These are phyloP conservation scores for Vulpes lagopus DNA, from an alignment of 2,113 vertebrate species.

Conservation along the genomic window DNA sequence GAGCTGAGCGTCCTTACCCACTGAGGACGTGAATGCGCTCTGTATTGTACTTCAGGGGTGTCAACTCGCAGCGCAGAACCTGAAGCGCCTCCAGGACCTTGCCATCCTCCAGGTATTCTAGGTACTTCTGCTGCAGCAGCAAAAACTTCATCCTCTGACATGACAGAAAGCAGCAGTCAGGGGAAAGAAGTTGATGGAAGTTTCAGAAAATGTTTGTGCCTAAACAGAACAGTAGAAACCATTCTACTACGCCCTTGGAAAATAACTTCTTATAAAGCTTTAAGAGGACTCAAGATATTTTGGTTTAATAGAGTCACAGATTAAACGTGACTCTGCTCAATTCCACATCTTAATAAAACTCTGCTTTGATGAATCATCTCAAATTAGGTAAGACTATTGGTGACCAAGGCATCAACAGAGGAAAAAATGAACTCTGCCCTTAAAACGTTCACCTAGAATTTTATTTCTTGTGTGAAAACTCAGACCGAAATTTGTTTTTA, in stretches of 20 bases:
- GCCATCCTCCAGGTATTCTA: conserved; percentile 98
- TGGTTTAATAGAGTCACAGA: conserved; percentile 31
- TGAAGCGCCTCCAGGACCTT: conserved; percentile 98
- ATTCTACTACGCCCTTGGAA: conserved; percentile 88
- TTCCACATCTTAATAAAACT: conserved; percentile 52
- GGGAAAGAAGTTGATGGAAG: conserved; percentile 90
- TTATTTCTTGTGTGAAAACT: conserved; percentile 16
- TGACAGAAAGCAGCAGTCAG: conserved; percentile 90
- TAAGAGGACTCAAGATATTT: conserved; percentile 80
- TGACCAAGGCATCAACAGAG: neutral
- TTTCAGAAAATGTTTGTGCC: conserved; percentile 91
- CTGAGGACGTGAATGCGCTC: conserved; percentile 97
- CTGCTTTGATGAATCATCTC: conserved; percentile 24
- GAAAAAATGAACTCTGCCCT: conserved; percentile 38
- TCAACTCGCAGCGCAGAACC: conserved; percentile 96
- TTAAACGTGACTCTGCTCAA: conserved; percentile 57
- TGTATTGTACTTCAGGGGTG: conserved; percentile 97
- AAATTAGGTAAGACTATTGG: conserved; percentile 21
- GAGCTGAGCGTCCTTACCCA: conserved; percentile 89
- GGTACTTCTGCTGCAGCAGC: conserved; percentile 98
- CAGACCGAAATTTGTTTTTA: conserved; percentile 10
- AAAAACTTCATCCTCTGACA: conserved; percentile 98
- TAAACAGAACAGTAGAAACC: conserved; percentile 91
- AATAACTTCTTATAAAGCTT: conserved; percentile 84
- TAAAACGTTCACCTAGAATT: conserved; percentile 47